A percentile compares a stretch with the other conserved stretches of the same genome.
Conservation (phyloP, 2,113 vertebrate species). For the Calyptommatus sinebrachiatus region DNA sequence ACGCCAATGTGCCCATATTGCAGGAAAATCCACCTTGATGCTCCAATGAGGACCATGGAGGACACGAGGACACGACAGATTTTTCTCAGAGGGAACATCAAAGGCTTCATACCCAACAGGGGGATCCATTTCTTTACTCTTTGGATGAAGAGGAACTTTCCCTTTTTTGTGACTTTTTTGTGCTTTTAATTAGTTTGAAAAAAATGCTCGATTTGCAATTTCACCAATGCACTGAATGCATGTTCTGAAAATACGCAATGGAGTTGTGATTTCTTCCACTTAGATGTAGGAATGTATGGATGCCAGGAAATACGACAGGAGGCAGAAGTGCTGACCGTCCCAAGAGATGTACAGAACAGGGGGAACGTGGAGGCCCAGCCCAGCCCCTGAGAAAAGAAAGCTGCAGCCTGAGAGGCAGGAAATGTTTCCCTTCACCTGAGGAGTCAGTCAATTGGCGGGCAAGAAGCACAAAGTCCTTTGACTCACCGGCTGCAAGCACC, state of each 20-base stretch:
- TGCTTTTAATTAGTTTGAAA: too few species aligned
- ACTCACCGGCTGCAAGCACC: slow-evolving; percentile 8
- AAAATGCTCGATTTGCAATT: too few species aligned
- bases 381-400: not conserved
- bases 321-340: slow-evolving; percentile 29
- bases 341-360: not conserved
- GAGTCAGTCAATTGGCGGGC: slow-evolving; percentile 25
- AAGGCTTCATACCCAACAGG: too few species aligned
- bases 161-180: too few species aligned
- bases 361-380: not conserved
- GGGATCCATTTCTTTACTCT: too few species aligned
- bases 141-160: too few species aligned
- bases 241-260: not conserved
- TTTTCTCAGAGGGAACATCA: not conserved
- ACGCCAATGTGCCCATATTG: too few species aligned
- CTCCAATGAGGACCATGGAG: too few species aligned
- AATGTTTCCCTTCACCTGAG: slow-evolving; percentile 22
- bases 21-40: too few species aligned
- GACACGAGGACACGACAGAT: not conserved
- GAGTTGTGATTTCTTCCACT: slow-evolving; percentile 40
- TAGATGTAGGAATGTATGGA: slow-evolving; percentile 39
- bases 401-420: not conserved
- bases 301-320: not conserved
- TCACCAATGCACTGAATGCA: too few species aligned
- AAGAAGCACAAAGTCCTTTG: slow-evolving; percentile 24